Conservation (phyloP, 2,113 vertebrate genomes). For the Furnarius figulus region DNA sequence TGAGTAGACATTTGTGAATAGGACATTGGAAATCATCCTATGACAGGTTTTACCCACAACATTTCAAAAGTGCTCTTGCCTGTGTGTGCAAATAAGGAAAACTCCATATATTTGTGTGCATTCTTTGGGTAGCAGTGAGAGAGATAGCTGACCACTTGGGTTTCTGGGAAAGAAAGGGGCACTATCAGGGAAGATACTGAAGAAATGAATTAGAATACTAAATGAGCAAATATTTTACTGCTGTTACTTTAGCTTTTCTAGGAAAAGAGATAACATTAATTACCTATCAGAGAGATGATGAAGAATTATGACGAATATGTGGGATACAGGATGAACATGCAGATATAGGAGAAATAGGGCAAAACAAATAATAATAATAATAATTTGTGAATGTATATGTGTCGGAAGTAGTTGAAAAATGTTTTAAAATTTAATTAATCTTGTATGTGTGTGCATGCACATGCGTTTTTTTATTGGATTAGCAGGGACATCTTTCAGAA, state of each 20-base stretch:
- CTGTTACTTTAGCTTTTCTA: neutral
- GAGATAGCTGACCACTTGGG: slow-evolving; percentile 1
- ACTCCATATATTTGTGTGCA: neutral
- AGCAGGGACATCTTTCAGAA: slow-evolving; percentile 52
- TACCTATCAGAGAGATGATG: slow-evolving; percentile 26
- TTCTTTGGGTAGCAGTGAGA: neutral
- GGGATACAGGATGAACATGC: slow-evolving; percentile 1
- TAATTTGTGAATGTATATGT: neutral
- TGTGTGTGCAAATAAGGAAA: neutral
- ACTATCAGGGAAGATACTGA: neutral
- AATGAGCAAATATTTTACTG: slow-evolving; percentile 46
- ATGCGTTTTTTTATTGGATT: slow-evolving; percentile 54
- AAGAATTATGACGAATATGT: neutral
- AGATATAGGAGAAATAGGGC: neutral
- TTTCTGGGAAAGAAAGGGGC: slow-evolving; percentile 23
- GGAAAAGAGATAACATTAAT: slow-evolving; percentile 47
- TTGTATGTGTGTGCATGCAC: neutral
- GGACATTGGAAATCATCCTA: neutral
- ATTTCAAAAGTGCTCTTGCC: neutral
- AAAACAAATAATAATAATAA: slow-evolving; percentile 40
- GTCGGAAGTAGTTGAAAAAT: slow-evolving; percentile 5
- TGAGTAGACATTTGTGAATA: neutral
- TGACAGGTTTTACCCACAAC: neutral
- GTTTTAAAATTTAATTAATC: slow-evolving; percentile 23
- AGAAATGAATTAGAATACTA: slow-evolving; percentile 48